Conservation (phyloP, 2,113 vertebrate genomes). For the Anguilla japonica region DNA sequence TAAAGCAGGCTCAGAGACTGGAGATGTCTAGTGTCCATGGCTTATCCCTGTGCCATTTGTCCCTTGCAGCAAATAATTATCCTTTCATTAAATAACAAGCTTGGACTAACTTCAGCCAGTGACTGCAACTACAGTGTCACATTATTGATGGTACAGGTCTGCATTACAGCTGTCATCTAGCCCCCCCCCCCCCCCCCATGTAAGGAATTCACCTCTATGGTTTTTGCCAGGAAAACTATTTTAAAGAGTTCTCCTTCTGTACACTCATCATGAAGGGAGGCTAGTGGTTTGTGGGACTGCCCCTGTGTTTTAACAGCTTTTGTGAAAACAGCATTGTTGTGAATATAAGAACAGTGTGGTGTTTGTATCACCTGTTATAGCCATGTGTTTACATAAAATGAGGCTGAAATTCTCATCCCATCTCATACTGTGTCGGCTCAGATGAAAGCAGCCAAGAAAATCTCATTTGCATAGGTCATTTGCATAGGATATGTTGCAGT, state of each 20-base stretch:
- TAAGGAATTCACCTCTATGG: constrained; percentile 5
- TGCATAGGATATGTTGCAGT: neutral
- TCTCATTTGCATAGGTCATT: neutral
- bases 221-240: neutral
- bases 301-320: neutral
- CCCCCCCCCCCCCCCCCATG: neutral
- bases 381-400: neutral
- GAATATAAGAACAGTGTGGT: neutral
- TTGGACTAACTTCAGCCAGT: neutral
- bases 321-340: neutral
- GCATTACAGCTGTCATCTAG: neutral
- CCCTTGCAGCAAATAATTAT: neutral
- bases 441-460: neutral
- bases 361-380: constrained; percentile 15
- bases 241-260: neutral
- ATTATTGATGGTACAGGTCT: neutral
- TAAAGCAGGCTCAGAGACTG: neutral
- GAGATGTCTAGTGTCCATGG: constrained; percentile 1
- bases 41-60: constrained; percentile 30
- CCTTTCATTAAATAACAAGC: constrained; percentile 5
- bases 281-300: neutral
- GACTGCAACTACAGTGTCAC: neutral
- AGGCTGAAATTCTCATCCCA: neutral
- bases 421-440: neutral
- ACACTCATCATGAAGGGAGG: neutral